Percentiles rank a stretch among this genome's conserved stretches.
Evolutionary conservation across 2,888 invertebrate genomes (phyloP).

Genomic region (Nipponacmea schrenckii): DNA sequence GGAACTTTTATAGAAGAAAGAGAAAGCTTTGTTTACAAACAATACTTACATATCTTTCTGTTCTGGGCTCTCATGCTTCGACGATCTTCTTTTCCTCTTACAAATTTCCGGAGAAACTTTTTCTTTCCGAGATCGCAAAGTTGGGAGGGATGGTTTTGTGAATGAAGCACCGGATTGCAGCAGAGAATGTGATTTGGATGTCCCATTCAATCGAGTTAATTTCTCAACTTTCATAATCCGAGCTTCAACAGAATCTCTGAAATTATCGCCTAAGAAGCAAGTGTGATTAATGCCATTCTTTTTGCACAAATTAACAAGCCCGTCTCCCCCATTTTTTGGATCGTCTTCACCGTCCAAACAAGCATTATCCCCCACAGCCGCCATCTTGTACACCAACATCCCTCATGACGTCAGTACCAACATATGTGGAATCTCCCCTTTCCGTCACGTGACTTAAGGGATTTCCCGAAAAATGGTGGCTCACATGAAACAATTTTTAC

Average conservation of each 20-base stretch:
- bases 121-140: conserved; percentile 55
- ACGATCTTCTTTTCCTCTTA: conserved; percentile 47
- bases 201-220: conserved; percentile 46
- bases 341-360: conserved; percentile 51
- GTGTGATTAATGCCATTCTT: conserved; percentile 57
- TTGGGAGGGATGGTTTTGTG: conserved; percentile 57
- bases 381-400: conserved; percentile 61
- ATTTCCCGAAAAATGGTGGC: conserved; percentile 13
- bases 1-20: no score
- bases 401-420: conserved; percentile 53
- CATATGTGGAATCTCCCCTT: conserved; percentile 42
- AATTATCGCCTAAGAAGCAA: conserved; percentile 49
- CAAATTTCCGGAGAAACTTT: conserved; percentile 43
- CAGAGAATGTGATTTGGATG: conserved; percentile 33
- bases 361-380: conserved; percentile 60
- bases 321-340: conserved; percentile 45
- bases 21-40: background rate
- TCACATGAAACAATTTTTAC: no score
- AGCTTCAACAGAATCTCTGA: conserved; percentile 42
- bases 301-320: conserved; percentile 51
- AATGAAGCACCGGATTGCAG: conserved; percentile 35
- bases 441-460: conserved; percentile 27
- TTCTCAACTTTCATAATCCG: conserved; percentile 44
- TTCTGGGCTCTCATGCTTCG: conserved; percentile 47
- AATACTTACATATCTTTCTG: conserved; percentile 39